Conservation (phyloP, 2,888 invertebrate genomes). For the Mesorhabditis belari region DNA sequence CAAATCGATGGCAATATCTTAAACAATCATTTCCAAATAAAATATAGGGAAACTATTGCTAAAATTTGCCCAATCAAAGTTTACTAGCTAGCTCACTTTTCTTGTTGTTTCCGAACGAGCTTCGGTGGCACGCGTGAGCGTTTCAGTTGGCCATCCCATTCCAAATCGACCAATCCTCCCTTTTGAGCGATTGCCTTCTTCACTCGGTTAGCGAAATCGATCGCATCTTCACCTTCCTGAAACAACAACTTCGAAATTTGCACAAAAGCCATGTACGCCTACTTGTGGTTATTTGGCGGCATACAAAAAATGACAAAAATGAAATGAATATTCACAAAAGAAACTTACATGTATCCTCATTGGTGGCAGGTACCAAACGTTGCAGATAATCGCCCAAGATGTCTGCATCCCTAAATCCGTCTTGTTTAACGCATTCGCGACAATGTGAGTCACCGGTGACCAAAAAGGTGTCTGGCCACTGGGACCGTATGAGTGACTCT, state of each 20-base stretch:
- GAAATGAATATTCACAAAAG: not conserved
- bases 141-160: constrained; percentile 96
- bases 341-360: constrained; percentile 66
- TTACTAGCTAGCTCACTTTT: constrained; percentile 27
- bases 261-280: not conserved
- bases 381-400: constrained; percentile 97
- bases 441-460: no score
- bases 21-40: not conserved
- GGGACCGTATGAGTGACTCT: no score
- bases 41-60: not conserved
- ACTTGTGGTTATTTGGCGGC: not conserved
- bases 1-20: constrained; percentile 28
- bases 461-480: no score
- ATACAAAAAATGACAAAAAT: not conserved
- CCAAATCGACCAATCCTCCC: constrained; percentile 83
- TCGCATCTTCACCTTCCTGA: constrained; percentile 67
- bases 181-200: constrained; percentile 81
- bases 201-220: constrained; percentile 91
- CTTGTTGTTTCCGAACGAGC: constrained; percentile 42
- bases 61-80: no score
- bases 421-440: no score
- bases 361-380: constrained; percentile 95
- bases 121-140: constrained; percentile 56
- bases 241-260: not conserved
- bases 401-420: constrained; percentile 88